Percentiles rank a stretch among this genome's conserved stretches.
These are phyloP conservation scores for Rhimphoctona megacephalus DNA, from an alignment of 2,888 invertebrate genomes.

Conservation along the genomic window DNA sequence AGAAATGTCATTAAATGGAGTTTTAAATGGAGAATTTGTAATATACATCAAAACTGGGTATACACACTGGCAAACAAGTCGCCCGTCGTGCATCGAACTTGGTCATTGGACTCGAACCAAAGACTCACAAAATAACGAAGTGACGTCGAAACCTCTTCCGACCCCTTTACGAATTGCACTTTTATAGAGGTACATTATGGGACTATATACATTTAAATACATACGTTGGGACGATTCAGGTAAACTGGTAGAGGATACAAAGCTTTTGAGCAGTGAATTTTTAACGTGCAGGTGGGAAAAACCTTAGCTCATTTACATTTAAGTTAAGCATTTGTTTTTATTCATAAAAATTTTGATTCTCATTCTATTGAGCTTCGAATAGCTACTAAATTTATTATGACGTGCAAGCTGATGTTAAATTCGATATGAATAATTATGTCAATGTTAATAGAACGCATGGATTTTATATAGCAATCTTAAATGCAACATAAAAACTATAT, in stretches of 20 bases:
- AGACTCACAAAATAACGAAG: slow-evolving; percentile 54
- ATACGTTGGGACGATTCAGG: slow-evolving; percentile 54
- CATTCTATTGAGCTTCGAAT: background rate
- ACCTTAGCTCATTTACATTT: background rate
- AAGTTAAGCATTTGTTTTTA: background rate
- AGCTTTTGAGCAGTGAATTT: slow-evolving; percentile 19
- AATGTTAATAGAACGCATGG: too few species aligned
- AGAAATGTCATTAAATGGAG: background rate
- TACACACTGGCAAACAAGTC: background rate
- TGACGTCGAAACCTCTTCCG: slow-evolving; percentile 31
- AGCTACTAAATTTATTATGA: background rate
- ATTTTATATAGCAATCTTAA: too few species aligned
- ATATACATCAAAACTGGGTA: background rate
- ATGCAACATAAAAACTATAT: background rate
- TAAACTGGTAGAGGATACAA: slow-evolving; percentile 43
- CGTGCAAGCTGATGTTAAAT: background rate
- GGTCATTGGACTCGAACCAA: slow-evolving; percentile 29
- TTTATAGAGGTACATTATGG: slow-evolving; percentile 54
- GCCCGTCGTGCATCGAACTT: slow-evolving; percentile 54
- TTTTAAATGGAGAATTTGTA: background rate
- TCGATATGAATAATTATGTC: too few species aligned
- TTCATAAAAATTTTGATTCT: background rate
- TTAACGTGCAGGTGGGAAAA: slow-evolving; percentile 29
- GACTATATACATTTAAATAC: slow-evolving; percentile 1
- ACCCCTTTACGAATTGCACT: slow-evolving; percentile 65